These are phyloP conservation scores for Sebastes vulpes DNA, from an alignment of 2,797 vertebrate genomes.

Conservation along the genomic window DNA sequence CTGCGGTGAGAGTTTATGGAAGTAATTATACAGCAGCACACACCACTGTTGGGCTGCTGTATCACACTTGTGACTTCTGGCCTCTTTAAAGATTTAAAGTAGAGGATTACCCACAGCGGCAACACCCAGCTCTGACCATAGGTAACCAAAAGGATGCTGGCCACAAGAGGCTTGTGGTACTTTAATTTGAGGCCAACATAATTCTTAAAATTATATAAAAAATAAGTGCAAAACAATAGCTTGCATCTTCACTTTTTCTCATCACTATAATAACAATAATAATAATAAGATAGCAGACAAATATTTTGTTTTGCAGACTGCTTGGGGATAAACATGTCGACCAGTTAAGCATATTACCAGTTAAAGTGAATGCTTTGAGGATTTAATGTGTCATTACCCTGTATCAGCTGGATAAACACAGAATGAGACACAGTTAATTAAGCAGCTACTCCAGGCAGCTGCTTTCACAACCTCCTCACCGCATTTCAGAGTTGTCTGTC, in stretches of 20 bases:
- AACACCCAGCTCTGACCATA: slow-evolving; percentile 7
- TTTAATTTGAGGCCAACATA: not conserved
- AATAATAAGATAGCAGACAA: not conserved
- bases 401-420: not conserved
- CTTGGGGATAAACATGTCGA: rapidly evolving
- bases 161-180: not conserved
- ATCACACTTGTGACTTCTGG: slow-evolving; percentile 40
- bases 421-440: not conserved
- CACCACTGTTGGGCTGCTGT: slow-evolving; percentile 30
- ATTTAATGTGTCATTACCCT: not conserved
- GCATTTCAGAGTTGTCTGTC: no score
- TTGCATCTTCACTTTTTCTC: not conserved
- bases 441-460: not conserved
- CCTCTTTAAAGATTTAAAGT: slow-evolving; percentile 41
- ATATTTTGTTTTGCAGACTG: not conserved
- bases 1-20: slow-evolving; percentile 30
- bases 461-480: not conserved
- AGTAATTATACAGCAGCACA: slow-evolving; percentile 43
- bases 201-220: not conserved
- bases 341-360: not conserved
- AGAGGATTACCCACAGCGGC: slow-evolving; percentile 36
- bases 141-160: not conserved
- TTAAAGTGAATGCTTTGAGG: not conserved
- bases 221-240: not conserved
- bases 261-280: not conserved